Evolutionary conservation across 2,888 invertebrate species (phyloP), one percentile per base, ranked within the genome.

Genomic region (Pocota personata): DNA sequence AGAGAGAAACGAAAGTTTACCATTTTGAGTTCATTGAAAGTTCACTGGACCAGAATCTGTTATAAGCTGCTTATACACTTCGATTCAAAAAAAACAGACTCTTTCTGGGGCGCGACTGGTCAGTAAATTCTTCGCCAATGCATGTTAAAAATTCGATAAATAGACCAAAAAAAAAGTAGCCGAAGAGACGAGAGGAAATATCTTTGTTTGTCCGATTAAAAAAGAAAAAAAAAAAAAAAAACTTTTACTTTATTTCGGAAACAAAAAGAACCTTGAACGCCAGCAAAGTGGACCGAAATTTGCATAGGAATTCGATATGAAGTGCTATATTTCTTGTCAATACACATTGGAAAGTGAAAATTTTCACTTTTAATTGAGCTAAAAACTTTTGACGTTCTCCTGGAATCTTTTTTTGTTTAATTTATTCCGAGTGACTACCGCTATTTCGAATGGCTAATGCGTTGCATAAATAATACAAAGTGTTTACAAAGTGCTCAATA

Each of bases 221-320:
- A n/a, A n/a, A n/a, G n/a, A n/a, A n/a, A n/a, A n/a, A n/a, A n/a
- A 27, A 14, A 43, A 30, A 40, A 37, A 50, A 19, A 21, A 60
- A 83, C 83, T 78, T 83, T 83, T 83, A 83, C 83, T 78, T 83
- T 55, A 83, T 58, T 72, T 64, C 40, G 8, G 48, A 66, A 71
- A 71, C 27, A 71, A 14, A 83, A 67, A 77, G 67, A 83, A 83
- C 60, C 58, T 83, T 55, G 37, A 60, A 21, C 19, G 21, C 32
- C 1, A 37, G 7, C n/a, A 32, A 83, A 78, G 58, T 83, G 37
- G 83, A 60, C n/a, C 78, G 19, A 78, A 73, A 83, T 83, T 83
- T 19, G 62, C 83, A 83, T 83, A 78, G 62, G 73, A 78, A 73
- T 73, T 52, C 32, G 52, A 73, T 64, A 32, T 30, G 30, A 19